phyloP scores from a whole-genome alignment of 2,797 vertebrate species.

The Remorina albescens region DNA sequence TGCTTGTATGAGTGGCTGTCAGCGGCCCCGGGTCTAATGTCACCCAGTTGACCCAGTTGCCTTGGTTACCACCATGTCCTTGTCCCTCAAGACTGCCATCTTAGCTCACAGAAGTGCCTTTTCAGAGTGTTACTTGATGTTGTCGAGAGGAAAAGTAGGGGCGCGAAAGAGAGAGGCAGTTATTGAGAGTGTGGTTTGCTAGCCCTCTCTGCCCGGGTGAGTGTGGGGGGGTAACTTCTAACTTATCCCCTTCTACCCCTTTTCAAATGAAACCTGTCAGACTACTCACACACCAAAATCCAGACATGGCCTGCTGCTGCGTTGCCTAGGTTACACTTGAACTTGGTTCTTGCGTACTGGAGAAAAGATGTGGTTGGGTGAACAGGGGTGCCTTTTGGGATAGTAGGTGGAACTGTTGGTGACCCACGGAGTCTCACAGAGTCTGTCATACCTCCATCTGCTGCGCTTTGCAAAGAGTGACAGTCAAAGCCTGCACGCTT shows the following conservation, averaged over 20 bases:
- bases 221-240: constrained; percentile 38
- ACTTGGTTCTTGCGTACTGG: constrained; percentile 4
- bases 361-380: constrained; percentile 28
- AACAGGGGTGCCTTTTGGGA: constrained; percentile 38
- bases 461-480: constrained; percentile 53
- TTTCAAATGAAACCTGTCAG: constrained; percentile 54
- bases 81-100: constrained; percentile 48
- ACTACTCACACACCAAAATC: constrained; percentile 41
- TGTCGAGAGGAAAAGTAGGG: constrained; percentile 8
- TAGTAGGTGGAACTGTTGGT: constrained; percentile 22
- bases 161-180: constrained; percentile 7
- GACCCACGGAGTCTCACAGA: constrained; percentile 42
- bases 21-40: constrained; percentile 51
- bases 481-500: constrained; percentile 45
- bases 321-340: constrained; percentile 62
- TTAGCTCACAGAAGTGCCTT: constrained; percentile 55
- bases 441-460: constrained; percentile 16
- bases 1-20: constrained; percentile 57
- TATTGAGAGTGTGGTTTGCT: constrained; percentile 18
- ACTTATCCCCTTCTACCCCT: constrained; percentile 23
- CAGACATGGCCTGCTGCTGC: constrained; percentile 37
- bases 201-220: constrained; percentile 25
- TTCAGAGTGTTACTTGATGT: constrained; percentile 25
- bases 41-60: constrained; percentile 72
- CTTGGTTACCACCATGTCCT: constrained; percentile 64